Conservation (phyloP, 2,113 vertebrate species). For the Neoarius graeffei region DNA sequence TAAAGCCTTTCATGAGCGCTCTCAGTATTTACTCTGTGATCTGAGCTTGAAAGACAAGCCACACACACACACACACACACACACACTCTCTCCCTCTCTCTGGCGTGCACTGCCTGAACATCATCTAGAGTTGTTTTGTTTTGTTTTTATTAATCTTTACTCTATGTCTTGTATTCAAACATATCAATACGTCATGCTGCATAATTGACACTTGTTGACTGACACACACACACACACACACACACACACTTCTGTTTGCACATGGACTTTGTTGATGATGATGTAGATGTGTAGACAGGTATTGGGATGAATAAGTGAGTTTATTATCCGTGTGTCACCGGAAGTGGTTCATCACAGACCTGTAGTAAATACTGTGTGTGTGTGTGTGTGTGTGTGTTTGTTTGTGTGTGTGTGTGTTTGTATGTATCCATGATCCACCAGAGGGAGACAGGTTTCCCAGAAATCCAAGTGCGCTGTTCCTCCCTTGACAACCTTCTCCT, state of each 20-base stretch:
- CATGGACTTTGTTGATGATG: background rate
- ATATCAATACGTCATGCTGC: background rate
- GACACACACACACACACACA: slow-evolving; percentile 6
- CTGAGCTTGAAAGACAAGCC: slow-evolving; percentile 39
- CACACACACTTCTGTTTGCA: slow-evolving; percentile 21
- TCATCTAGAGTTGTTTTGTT: background rate
- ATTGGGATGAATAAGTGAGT: background rate
- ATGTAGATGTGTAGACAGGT: slow-evolving; percentile 3
- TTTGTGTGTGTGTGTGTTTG: background rate
- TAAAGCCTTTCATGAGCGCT: slow-evolving; percentile 48
- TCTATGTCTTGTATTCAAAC: background rate
- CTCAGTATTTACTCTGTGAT: slow-evolving; percentile 66
- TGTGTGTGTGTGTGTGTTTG: background rate
- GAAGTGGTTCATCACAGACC: slow-evolving; percentile 57
- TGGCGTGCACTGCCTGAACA: background rate
- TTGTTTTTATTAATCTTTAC: background rate
- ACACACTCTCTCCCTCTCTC: background rate
- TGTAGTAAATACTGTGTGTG: slow-evolving; percentile 57
- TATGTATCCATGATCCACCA: slow-evolving; percentile 57
- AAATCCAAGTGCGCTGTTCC: slow-evolving; percentile 15
- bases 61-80: slow-evolving; percentile 20
- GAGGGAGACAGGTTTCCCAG: slow-evolving; percentile 66
- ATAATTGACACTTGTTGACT: slow-evolving; percentile 22
- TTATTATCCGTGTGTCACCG: slow-evolving; percentile 20
- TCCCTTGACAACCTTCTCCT: slow-evolving; percentile 54